phyloP scores from a whole-genome alignment of 2,797 vertebrate species.

The Apogon talboti region DNA sequence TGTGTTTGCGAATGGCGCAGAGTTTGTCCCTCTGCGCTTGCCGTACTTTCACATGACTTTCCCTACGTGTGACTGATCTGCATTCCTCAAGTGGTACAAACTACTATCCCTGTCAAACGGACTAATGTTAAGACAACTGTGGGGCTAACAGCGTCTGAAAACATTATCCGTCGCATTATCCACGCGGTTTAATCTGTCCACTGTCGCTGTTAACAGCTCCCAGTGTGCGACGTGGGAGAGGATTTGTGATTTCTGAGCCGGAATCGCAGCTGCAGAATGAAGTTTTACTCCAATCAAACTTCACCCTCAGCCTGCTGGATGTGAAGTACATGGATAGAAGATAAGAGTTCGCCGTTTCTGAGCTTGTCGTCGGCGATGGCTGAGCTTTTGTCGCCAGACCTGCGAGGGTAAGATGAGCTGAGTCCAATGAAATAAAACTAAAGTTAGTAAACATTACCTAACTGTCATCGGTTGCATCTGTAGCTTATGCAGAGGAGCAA shows the following conservation, averaged over 20 bases:
- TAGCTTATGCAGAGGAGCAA: too few relatives aligned
- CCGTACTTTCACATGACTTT: constrained; percentile 85
- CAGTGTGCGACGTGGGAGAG: not conserved
- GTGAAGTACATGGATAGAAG: constrained; percentile 6
- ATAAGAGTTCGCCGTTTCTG: constrained; percentile 6
- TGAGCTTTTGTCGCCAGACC: constrained; percentile 49
- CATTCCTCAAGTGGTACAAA: constrained; percentile 69
- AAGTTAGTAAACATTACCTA: not conserved
- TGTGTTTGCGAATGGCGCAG: not conserved
- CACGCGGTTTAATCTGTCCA: not conserved
- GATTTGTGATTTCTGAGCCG: not conserved
- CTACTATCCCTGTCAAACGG: not conserved
- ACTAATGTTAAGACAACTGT: not conserved
- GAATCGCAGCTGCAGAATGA: not conserved
- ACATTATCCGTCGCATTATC: not conserved
- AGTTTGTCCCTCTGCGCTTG: constrained; percentile 63
- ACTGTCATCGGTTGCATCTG: too few relatives aligned
- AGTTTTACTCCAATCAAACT: not conserved
- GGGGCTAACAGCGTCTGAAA: not conserved
- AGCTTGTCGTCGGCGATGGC: constrained; percentile 59
- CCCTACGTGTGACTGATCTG: constrained; percentile 79
- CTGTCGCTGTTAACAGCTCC: not conserved
- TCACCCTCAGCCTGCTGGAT: not conserved
- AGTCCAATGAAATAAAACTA: not conserved
- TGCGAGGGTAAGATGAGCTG: constrained; percentile 55